Base-by-base conservation (phyloP, 2,113 vertebrate species). In the Syrmaticus mikado region DNA sequence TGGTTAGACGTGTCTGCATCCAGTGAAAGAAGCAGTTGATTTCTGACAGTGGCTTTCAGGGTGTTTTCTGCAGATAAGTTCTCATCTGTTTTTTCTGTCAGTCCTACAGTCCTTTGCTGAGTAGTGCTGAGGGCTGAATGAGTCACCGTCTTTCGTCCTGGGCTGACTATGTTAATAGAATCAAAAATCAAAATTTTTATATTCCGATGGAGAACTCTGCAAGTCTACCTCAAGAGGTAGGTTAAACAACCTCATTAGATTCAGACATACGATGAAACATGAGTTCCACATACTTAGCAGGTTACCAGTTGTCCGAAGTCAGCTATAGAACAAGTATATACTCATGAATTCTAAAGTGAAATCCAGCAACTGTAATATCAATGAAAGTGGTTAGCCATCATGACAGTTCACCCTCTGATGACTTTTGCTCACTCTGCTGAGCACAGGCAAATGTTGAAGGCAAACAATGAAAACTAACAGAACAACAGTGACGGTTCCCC, bases 81-180 rank as follows among this genome's bases (percentile, higher is more conserved):
- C 8, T 96, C 90, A 17, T 76, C 90, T 3, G 62, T 41, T 20
- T 96, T 96, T 75, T 96, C 86, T 10, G 83, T 93, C 32, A 93
- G 82, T 17, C 87, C 96, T 8, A 48, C n/a, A 21, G 73, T 93
- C 71, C 66, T 93, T 21, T 96, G 97, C 61, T 94, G 96, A 40
- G 88, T 76, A 34, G 92, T 67, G 13, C 57, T 75, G 34, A 93
- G 91, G 6, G 61, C 97, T 3, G 93, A 52, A 27, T 98, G 98
- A 34, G 96, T 98, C 83, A 98, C 98, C 0, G 94, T 87, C 96
- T 99, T 99, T 55, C 96, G 97, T 77, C 97, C 97, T 5, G 97
- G 89, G 81, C 98, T 97, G 70, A 99, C 99, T 99, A 85, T 25
- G 92, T 68, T 34, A 46, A 62, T 14, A 60, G 46, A 84, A 95